phyloP scores from a whole-genome alignment of 2,797 vertebrate species.

The Limnodromus scolopaceus region DNA sequence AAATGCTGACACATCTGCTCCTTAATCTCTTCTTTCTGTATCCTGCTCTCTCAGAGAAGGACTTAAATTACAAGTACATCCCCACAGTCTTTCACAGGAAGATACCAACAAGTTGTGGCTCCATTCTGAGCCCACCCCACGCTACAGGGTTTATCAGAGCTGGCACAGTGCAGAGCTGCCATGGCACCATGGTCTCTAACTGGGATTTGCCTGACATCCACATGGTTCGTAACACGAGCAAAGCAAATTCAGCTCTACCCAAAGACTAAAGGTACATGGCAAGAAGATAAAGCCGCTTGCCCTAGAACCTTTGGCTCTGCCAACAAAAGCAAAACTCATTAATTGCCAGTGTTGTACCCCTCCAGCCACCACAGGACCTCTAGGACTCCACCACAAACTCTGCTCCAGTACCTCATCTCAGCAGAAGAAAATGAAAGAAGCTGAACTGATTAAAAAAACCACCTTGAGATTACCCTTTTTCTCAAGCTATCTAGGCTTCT shows the following conservation, averaged over 20 bases:
- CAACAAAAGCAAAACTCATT: neutral
- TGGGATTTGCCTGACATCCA: neutral
- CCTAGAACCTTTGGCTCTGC: neutral
- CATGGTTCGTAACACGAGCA: neutral
- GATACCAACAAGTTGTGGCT: neutral
- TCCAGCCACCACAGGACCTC: neutral
- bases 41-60: neutral
- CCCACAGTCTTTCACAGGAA: neutral
- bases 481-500: neutral
- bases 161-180: neutral
- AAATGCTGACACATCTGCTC: neutral
- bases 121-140: neutral
- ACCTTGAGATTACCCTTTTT: neutral
- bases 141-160: neutral
- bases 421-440: neutral
- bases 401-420: neutral
- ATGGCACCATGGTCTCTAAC: neutral
- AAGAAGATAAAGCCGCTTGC: neutral
- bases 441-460: neutral
- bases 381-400: neutral
- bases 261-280: rapidly evolving
- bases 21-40: neutral
- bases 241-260: neutral
- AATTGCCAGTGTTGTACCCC: neutral
- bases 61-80: neutral